Base-by-base conservation (phyloP, 2,113 vertebrate species). In the Seriola dumerili region DNA sequence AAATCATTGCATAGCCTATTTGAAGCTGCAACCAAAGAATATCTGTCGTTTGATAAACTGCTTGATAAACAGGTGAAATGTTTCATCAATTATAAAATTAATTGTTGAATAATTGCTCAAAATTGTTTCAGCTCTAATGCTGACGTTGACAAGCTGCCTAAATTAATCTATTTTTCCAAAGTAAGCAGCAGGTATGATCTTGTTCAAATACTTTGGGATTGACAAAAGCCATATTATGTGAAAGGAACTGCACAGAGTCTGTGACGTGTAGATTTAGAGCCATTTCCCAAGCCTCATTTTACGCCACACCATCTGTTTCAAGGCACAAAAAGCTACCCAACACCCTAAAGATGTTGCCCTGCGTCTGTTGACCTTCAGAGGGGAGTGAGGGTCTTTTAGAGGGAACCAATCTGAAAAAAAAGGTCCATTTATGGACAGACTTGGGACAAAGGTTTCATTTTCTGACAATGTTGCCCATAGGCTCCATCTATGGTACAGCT, bases 391-490 rank as follows among this genome's bases (percentile, higher is more conserved):
- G 90, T 72, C 77, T 66, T 78, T 72, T 42, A 70, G 61, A 68
- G 55, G 25, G 71, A 83, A 46, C 42, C 66, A 23, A 61, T 81
- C 55, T 78, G 65, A 67, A 75, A 78, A 91, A 91, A 42, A 72
- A 40, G 68, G 58, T 84, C 76, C 78, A 76, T 85, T 84, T 85
- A 81, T 83, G 65, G 61, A 61, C 50, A 54, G 62, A 75, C 54
- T 72, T 25, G 13, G 78, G 46, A 92, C 89, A 92, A 90, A 85
- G 72, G 85, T 79, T 90, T 85, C 77, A 88, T 93, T 91, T 89
- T 89, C 81, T 82, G 46, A 48, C 48, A 50, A 63, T 29, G 61
- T 82, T 72, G 58, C 85, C 77, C 66, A 40, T 57, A 81, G 82
- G 64, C 76, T 69, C 34, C 11, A 29, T 81, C 78, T 73, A 42